Percentiles rank a stretch among this genome's conserved stretches.
Evolutionary conservation across 2,113 vertebrate genomes (phyloP).

Genomic region (Atractosteus spatula): DNA sequence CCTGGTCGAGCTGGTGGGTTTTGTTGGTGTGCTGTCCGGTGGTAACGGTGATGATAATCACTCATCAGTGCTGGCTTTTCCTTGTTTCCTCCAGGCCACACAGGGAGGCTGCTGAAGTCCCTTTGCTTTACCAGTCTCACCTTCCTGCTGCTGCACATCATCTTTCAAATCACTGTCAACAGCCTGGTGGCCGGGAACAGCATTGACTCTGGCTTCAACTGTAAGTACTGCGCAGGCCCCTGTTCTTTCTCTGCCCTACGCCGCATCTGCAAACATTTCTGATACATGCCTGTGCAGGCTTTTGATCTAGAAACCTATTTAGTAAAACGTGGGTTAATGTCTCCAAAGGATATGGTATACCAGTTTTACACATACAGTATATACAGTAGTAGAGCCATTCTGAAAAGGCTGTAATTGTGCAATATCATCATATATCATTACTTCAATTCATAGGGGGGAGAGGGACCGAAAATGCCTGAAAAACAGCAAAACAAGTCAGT

Average conservation of each 20-base stretch:
- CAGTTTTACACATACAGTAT: background rate
- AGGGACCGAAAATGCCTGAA: no score
- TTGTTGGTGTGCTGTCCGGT: conserved; percentile 13
- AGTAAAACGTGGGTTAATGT: background rate
- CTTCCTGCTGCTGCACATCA: conserved; percentile 91
- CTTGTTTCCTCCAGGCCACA: conserved; percentile 78
- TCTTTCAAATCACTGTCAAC: conserved; percentile 94
- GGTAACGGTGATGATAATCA: conserved; percentile 17
- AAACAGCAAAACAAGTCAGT: no score
- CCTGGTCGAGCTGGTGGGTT: background rate
- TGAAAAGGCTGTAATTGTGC: background rate
- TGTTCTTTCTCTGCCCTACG: background rate
- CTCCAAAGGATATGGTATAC: background rate
- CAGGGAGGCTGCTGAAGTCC: conserved; percentile 89
- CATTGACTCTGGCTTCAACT: conserved; percentile 80
- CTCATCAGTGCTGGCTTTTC: conserved; percentile 21
- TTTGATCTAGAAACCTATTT: background rate
- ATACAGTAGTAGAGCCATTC: background rate
- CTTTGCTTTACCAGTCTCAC: conserved; percentile 90
- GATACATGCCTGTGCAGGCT: background rate
- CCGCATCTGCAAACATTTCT: background rate
- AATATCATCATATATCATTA: background rate
- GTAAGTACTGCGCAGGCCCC: conserved; percentile 71
- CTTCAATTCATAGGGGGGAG: no score
- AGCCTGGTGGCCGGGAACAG: conserved; percentile 80